These are phyloP conservation scores for Acrobasis suavella DNA, from an alignment of 2,888 invertebrate species.

Conservation along the genomic window DNA sequence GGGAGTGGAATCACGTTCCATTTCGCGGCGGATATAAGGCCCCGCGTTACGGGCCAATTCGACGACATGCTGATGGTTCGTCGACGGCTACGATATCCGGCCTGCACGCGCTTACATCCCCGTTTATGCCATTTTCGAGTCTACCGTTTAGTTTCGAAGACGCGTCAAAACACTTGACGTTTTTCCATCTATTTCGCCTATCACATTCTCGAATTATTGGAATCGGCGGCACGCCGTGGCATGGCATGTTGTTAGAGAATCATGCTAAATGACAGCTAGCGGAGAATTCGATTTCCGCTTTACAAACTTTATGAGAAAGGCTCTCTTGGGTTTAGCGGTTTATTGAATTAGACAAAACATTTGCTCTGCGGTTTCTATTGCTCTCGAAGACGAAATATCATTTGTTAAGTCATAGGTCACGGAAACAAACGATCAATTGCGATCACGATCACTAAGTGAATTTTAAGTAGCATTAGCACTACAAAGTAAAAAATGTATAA, in stretches of 20 bases:
- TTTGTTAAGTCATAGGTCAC: slow-evolving; percentile 30
- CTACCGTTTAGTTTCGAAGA: slow-evolving; percentile 43
- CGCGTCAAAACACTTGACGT: slow-evolving; percentile 37
- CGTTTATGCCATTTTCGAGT: slow-evolving; percentile 56
- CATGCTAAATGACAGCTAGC: slow-evolving; percentile 39
- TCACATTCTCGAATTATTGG: slow-evolving; percentile 36
- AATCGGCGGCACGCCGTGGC: slow-evolving; percentile 33
- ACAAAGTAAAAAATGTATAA: slow-evolving; percentile 29
- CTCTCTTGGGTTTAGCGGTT: slow-evolving; percentile 33
- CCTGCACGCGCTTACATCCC: slow-evolving; percentile 51
- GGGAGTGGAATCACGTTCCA: slow-evolving; percentile 69
- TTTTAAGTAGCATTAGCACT: slow-evolving; percentile 23
- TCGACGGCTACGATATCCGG: slow-evolving; percentile 71
- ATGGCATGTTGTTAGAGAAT: slow-evolving; percentile 37
- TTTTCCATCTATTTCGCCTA: slow-evolving; percentile 32
- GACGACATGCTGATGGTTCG: slow-evolving; percentile 65
- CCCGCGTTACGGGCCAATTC: slow-evolving; percentile 63
- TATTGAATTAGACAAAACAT: slow-evolving; percentile 42
- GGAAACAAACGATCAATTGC: slow-evolving; percentile 12
- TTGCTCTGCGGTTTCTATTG: slow-evolving; percentile 35
- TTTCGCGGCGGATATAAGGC: slow-evolving; percentile 74
- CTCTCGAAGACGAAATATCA: slow-evolving; percentile 29
- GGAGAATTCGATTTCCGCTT: slow-evolving; percentile 43
- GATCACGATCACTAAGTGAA: slow-evolving; percentile 24
- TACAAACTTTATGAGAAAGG: slow-evolving; percentile 37